phyloP scores from a whole-genome alignment of 2,888 invertebrate genomes.

The Phasia obesa region DNA sequence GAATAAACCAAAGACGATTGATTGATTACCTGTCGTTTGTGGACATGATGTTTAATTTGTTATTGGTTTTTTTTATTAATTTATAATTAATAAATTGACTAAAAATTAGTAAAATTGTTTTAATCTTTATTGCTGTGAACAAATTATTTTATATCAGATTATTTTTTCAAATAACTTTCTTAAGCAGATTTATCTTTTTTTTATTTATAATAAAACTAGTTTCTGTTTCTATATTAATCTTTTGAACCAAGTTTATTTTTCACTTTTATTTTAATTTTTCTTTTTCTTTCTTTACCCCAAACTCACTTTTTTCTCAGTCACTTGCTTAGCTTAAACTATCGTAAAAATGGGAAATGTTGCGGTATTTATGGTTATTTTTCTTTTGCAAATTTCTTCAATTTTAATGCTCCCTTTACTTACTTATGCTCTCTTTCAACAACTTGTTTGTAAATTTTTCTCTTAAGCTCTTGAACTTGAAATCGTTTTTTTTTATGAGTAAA shows the following conservation, averaged over 20 bases:
- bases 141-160: no score
- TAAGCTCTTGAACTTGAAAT: slow-evolving; percentile 58
- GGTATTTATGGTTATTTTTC: slow-evolving; percentile 72
- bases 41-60: slow-evolving; percentile 21
- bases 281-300: background rate
- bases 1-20: slow-evolving; percentile 11
- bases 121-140: background rate
- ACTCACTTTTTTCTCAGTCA: slow-evolving; percentile 21
- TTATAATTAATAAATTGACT: background rate
- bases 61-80: background rate
- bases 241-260: background rate
- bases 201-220: background rate
- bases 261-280: background rate
- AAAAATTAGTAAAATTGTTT: no score
- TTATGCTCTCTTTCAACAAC: slow-evolving; percentile 19
- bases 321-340: slow-evolving; percentile 71
- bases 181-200: background rate
- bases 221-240: background rate
- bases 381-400: slow-evolving; percentile 35
- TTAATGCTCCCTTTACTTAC: background rate
- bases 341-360: slow-evolving; percentile 64
- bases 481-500: background rate
- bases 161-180: no score
- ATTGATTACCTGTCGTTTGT: slow-evolving; percentile 46
- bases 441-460: slow-evolving; percentile 14